Evolutionary conservation across 2,888 invertebrate genomes (phyloP).

Genomic region (Anarsia innoxiella): DNA sequence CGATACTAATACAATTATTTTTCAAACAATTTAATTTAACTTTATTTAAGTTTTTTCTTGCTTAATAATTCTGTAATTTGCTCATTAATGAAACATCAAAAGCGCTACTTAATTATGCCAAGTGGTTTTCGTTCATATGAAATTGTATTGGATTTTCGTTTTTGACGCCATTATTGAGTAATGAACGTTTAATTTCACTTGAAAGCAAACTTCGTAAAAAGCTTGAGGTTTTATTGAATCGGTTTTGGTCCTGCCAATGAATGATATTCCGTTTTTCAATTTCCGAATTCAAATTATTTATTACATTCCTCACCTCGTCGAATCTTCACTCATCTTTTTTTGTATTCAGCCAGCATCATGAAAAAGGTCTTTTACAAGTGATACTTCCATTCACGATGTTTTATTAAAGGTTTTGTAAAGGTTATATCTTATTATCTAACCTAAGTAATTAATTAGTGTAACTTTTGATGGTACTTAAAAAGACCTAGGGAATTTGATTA

Average conservation of each 20-base stretch:
- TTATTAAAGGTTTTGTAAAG: too few relatives aligned
- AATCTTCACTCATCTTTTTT: not conserved
- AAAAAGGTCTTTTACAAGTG: not conserved
- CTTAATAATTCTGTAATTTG: too few relatives aligned
- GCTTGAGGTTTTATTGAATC: slow-evolving; percentile 20
- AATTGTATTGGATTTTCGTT: slow-evolving; percentile 4
- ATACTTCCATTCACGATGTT: slow-evolving; percentile 1
- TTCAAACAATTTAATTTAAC: too few relatives aligned
- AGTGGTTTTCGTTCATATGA: slow-evolving; percentile 5
- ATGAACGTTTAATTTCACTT: slow-evolving; percentile 10
- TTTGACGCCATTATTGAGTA: slow-evolving; percentile 3
- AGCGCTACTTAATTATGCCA: too few relatives aligned
- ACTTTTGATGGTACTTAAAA: too few relatives aligned
- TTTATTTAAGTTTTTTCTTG: too few relatives aligned
- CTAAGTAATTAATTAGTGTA: too few relatives aligned
- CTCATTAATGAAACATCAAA: too few relatives aligned
- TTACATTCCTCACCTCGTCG: slow-evolving; percentile 5
- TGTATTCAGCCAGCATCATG: not conserved
- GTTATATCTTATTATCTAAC: too few relatives aligned
- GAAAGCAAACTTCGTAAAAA: slow-evolving; percentile 5
- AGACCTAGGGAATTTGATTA: too few relatives aligned
- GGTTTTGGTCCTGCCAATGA: slow-evolving; percentile 23
- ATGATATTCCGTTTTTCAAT: slow-evolving; percentile 21
- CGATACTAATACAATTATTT: too few relatives aligned
- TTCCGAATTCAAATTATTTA: slow-evolving; percentile 10